A percentile compares a stretch with the other conserved stretches of the same genome.
These are phyloP conservation scores for Trematomus loennbergii DNA, from an alignment of 2,113 vertebrate species.

Conservation along the genomic window DNA sequence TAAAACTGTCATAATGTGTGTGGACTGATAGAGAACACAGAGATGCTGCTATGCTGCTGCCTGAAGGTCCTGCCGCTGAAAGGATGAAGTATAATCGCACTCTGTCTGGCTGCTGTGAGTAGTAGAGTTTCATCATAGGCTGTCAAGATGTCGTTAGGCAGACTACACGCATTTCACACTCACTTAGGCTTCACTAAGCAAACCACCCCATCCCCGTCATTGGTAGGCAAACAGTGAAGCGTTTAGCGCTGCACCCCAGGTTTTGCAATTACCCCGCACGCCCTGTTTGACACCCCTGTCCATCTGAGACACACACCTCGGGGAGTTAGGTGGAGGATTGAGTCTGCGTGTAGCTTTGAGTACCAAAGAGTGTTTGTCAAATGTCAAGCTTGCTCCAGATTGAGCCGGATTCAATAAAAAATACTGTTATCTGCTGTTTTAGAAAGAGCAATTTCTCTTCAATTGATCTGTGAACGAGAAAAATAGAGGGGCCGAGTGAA, in stretches of 20 bases:
- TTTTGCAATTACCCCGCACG: conserved; percentile 62
- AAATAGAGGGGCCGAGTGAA: conserved; percentile 11
- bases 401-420: conserved; percentile 37
- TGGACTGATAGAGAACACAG: conserved; percentile 33
- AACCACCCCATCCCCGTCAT: conserved; percentile 35
- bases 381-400: conserved; percentile 32
- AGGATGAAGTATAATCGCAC: conserved; percentile 29
- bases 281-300: conserved; percentile 45
- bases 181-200: conserved; percentile 67
- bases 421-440: conserved; percentile 10
- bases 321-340: conserved; percentile 4
- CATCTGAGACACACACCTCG: conserved; percentile 26
- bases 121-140: conserved; percentile 58
- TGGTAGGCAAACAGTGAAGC: conserved; percentile 61
- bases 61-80: conserved; percentile 27
- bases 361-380: conserved; percentile 31
- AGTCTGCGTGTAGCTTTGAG: conserved; percentile 27
- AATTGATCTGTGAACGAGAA: conserved; percentile 30
- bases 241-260: conserved; percentile 28
- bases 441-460: conserved; percentile 11
- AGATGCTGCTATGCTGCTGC: conserved; percentile 3
- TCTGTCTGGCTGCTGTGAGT: conserved; percentile 21
- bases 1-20: conserved; percentile 37
- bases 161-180: conserved; percentile 68
- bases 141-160: conserved; percentile 61